phyloP scores from a whole-genome alignment of 2,888 invertebrate species.

The Prionchulus punctatus region DNA sequence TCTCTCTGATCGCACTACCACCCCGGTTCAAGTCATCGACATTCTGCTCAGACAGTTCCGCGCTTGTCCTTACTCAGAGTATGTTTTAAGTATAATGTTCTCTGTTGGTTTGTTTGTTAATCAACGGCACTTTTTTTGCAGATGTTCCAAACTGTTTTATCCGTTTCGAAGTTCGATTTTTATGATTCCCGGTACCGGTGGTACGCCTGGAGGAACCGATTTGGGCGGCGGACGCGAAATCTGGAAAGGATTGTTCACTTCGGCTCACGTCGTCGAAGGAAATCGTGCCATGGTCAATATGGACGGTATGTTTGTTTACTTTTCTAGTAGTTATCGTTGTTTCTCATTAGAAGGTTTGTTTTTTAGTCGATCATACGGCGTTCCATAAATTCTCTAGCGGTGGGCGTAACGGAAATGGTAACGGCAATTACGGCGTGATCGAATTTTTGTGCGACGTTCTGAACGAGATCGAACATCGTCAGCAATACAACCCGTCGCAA shows the following conservation, averaged over 20 bases:
- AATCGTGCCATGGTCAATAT: conserved; percentile 22
- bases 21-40: conserved; percentile 13
- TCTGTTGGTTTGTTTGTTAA: too few species aligned
- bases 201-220: not conserved
- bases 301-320: conserved; percentile 15
- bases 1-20: conserved; percentile 18
- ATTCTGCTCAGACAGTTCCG: conserved; percentile 10
- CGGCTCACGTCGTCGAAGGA: conserved; percentile 21
- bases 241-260: conserved; percentile 29
- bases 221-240: conserved; percentile 27
- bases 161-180: not conserved
- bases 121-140: not conserved
- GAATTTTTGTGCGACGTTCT: not conserved
- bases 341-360: too few species aligned
- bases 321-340: not conserved
- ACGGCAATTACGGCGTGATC: not conserved
- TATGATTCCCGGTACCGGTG: not conserved
- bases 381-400: not conserved
- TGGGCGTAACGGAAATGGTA: too few species aligned
- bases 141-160: not conserved
- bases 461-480: not conserved
- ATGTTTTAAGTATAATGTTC: too few species aligned
- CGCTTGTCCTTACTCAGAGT: not conserved
- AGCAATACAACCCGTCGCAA: not conserved
- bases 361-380: not conserved